Evolutionary conservation across 2,113 vertebrate species (phyloP), one percentile per base, ranked within the genome.

Genomic region (Pangasianodon hypophthalmus): DNA sequence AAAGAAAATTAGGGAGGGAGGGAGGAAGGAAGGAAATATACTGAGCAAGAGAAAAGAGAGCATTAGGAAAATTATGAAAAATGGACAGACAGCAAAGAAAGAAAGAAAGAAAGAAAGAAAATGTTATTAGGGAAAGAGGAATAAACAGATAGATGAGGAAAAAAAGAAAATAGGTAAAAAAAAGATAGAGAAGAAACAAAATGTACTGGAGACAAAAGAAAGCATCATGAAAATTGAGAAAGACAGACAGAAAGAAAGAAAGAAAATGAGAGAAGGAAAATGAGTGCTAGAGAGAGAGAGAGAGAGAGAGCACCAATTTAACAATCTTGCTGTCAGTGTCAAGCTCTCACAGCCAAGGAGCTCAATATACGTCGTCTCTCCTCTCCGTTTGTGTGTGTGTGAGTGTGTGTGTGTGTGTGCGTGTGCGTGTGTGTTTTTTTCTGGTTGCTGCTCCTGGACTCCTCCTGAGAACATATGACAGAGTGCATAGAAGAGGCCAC

Each of bases 381-480:
- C n/a, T 9, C n/a, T 84, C 6, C 6, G 1, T 37, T 8, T 83
- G n/a, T 60, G 52, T 82, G 80, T 60, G 32, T 83, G 81, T 41
- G 52, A 44, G n/a, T 58, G 81, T 83, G 48, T 56, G 37, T 83
- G 81, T 83, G 52, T 83, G 81, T 84, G 81, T 58, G n/a, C 41
- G 83, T 46, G 37, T 84, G 80, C 21, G 18, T 83, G 26, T 41
- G 37, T 62, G 32, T 84, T 41, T 60, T 32, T 62, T 16, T 58
- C 21, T 85, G 24, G 41, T 58, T 56, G 81, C 77, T 80, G 41
- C 41, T 77, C 44, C 16, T 83, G 54, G 54, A 84, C 32, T 56
- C 82, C 37, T 58, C 56, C 37, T 44, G 56, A 62, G 56, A 62
- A 62, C 83, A 84, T 84, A 62, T 84, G 56, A 84, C 82, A 84